A percentile compares a stretch with the other conserved stretches of the same genome.
These are phyloP conservation scores for Harpegnathos saltator DNA, from an alignment of 1,140 invertebrate species.

Conservation along the genomic window DNA sequence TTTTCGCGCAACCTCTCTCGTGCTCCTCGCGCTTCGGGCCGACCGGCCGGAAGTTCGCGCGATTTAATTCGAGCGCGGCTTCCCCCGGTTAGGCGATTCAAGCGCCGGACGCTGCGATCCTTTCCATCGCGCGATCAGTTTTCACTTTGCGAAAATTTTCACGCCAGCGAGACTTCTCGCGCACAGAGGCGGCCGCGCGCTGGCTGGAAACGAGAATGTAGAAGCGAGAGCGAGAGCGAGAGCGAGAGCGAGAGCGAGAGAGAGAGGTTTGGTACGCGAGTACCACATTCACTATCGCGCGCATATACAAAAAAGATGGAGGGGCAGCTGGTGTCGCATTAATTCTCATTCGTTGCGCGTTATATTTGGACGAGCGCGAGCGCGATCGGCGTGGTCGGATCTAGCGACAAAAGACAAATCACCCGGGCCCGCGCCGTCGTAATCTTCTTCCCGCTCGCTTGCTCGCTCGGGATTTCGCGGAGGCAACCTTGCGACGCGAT, in stretches of 20 bases:
- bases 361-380: constrained; percentile 47
- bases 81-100: no score
- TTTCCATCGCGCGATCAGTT: no score
- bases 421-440: constrained; percentile 32
- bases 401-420: constrained; percentile 49
- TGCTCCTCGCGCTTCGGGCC: no score
- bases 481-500: constrained; percentile 46
- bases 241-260: no score
- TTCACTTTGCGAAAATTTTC: no score
- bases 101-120: no score
- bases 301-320: neutral
- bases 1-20: constrained; percentile 18
- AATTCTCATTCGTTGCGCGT: constrained; percentile 53
- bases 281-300: constrained; percentile 10
- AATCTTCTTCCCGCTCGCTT: neutral
- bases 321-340: constrained; percentile 36
- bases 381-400: constrained; percentile 34
- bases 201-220: no score
- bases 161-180: no score
- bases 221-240: no score
- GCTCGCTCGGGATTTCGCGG: no score
- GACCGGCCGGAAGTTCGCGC: constrained; percentile 3
- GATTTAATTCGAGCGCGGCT: neutral
- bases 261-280: neutral
- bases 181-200: no score